A percentile compares a stretch with the other conserved stretches of the same genome.
Conservation (phyloP, 1,140 invertebrate species). For the Antheraea pernyi region DNA sequence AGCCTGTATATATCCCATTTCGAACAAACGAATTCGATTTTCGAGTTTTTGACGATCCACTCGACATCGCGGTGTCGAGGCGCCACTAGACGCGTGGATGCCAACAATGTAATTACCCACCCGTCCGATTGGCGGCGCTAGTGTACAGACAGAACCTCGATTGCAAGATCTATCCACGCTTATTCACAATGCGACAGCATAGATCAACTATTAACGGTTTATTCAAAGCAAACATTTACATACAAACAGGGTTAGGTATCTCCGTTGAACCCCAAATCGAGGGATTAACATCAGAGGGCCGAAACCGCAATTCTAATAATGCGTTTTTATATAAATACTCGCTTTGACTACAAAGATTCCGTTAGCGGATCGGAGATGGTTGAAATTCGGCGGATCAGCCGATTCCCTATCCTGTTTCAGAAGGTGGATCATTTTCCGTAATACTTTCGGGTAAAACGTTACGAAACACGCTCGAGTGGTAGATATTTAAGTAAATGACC, state of each 20-base stretch:
- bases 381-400: constrained; percentile 44
- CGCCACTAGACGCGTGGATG: constrained; percentile 25
- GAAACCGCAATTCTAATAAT: constrained; percentile 60
- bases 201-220: background rate
- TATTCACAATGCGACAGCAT: background rate
- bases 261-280: constrained; percentile 45
- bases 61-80: constrained; percentile 28
- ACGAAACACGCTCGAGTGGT: background rate
- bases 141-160: constrained; percentile 13
- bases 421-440: constrained; percentile 18
- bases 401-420: constrained; percentile 43
- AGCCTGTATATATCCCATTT: constrained; percentile 24
- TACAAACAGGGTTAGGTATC: constrained; percentile 32
- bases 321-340: constrained; percentile 70
- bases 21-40: constrained; percentile 49
- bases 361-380: constrained; percentile 52
- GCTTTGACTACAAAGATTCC: constrained; percentile 60
- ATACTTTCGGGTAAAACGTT: constrained; percentile 10
- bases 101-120: constrained; percentile 34
- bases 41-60: constrained; percentile 48
- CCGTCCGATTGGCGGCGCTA: constrained; percentile 34
- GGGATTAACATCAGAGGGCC: constrained; percentile 70
- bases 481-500: constrained; percentile 12
- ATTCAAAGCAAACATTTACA: constrained; percentile 32
- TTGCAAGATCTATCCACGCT: background rate